phyloP scores from a whole-genome alignment of 2,888 invertebrate genomes.

The Drosophila paranaensis region DNA sequence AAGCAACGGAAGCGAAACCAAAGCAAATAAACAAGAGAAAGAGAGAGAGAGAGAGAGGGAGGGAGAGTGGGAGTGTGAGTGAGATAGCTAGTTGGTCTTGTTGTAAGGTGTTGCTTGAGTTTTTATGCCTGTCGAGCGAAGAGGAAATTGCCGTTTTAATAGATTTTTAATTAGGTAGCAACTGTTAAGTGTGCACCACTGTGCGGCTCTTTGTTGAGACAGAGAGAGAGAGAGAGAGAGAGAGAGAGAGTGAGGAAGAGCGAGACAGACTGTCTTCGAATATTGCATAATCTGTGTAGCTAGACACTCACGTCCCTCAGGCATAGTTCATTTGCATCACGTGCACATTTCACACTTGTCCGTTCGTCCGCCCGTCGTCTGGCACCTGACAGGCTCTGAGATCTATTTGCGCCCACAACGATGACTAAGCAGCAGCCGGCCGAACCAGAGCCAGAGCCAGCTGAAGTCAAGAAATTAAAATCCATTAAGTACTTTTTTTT shows the following conservation, averaged over 20 bases:
- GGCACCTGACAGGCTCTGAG: slow-evolving; percentile 64
- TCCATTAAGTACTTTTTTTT: slow-evolving; percentile 78
- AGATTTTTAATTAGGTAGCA: slow-evolving; percentile 61
- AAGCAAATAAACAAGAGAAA: slow-evolving; percentile 14
- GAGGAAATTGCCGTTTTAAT: slow-evolving; percentile 55
- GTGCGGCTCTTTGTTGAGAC: too few species aligned
- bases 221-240: not conserved
- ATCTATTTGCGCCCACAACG: slow-evolving; percentile 52
- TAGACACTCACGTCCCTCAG: not conserved
- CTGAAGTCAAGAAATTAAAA: slow-evolving; percentile 58
- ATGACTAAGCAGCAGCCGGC: slow-evolving; percentile 32
- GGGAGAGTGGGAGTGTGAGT: not conserved
- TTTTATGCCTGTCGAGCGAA: slow-evolving; percentile 19
- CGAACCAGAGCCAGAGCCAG: slow-evolving; percentile 2
- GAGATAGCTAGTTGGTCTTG: not conserved
- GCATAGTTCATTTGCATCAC: slow-evolving; percentile 55
- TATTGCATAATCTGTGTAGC: slow-evolving; percentile 62
- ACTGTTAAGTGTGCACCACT: slow-evolving; percentile 32
- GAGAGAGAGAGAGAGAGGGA: not conserved
- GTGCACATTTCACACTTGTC: slow-evolving; percentile 59
- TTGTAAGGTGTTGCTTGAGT: slow-evolving; percentile 11
- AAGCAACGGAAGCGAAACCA: slow-evolving; percentile 39
- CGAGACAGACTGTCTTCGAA: slow-evolving; percentile 12
- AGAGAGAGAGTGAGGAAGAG: not conserved
- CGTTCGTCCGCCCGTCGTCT: slow-evolving; percentile 40